A percentile compares a stretch with the other conserved stretches of the same genome.
These are phyloP conservation scores for Litocranius walleri DNA, from an alignment of 2,113 vertebrate species.

Conservation along the genomic window DNA sequence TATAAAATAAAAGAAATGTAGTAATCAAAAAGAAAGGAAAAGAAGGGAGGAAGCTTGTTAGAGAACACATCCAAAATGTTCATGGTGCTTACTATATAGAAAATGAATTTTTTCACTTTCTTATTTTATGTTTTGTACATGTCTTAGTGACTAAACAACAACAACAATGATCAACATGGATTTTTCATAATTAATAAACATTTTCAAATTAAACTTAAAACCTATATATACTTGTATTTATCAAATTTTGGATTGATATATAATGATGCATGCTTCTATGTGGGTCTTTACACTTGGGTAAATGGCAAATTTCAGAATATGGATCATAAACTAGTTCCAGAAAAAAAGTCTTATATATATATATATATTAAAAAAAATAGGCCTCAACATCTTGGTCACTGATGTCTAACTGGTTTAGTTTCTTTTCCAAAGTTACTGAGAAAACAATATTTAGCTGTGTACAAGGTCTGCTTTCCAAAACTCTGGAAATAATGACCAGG, in stretches of 20 bases:
- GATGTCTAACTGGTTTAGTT: neutral
- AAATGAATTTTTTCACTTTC: neutral
- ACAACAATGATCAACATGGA: neutral
- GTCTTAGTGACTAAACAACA: neutral
- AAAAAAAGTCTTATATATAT: neutral
- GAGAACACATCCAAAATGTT: neutral
- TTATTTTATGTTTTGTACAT: neutral
- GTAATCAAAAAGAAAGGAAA: neutral
- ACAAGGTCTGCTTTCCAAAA: neutral
- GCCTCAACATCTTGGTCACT: neutral
- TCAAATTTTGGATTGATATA: neutral
- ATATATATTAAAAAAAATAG: neutral
- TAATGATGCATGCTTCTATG: neutral
- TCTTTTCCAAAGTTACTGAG: conserved; percentile 1
- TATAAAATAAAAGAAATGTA: neutral
- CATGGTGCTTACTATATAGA: neutral
- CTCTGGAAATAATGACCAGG: neutral
- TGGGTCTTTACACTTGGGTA: neutral
- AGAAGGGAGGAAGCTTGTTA: neutral
- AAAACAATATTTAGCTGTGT: neutral
- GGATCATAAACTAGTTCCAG: neutral
- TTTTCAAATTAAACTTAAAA: neutral
- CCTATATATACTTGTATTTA: neutral
- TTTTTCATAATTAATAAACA: neutral
- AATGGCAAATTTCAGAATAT: neutral